Base-by-base conservation (phyloP, 2,113 vertebrate species). In the Clarias magur region DNA sequence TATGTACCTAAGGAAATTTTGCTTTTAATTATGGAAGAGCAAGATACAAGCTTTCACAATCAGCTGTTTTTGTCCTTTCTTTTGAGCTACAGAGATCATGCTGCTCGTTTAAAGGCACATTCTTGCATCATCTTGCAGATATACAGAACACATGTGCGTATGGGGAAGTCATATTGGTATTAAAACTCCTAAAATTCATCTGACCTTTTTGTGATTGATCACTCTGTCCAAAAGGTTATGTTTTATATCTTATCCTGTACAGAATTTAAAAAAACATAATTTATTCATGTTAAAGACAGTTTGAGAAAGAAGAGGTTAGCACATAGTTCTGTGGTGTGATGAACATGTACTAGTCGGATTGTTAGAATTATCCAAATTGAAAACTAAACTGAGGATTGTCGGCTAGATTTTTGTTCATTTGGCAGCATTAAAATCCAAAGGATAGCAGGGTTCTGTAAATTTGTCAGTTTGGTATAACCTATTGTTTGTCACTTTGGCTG, bases 1-100 rank as follows among this genome's bases (percentile, higher is more conserved):
- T 59, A 78, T 54, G 84, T 84, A 88, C 90, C 84, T 84, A 84
- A 76, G 80, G 78, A 82, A 12, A 62, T 62, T 68, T 80, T 70
- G 27, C 67, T 80, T 83, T 79, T 78, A 34, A 75, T 80, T 68
- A 67, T 83, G 19, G 73, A n/a, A 63, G 42, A 63, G 60, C n/a
- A 70, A 82, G 73, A 17, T 38, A 85, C 15, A 80, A 62, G 30
- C 70, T 72, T 89, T 82, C 48, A 85, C 42, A 72, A 73, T 57
- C 1, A 34, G n/a, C 11, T 68, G 21, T 1, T 38, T 70, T 4
- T 17, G 25, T 56, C 56, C 7, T 13, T 59, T 80, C 60, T 62
- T n/a, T 62, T 5, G 16, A 30, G 21, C 30, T 60, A 12, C 11
- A 21, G 57, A 7, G 30, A 57, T 62, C 48, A 54, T 80, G 65